These are phyloP conservation scores for Hypothenemus hampei DNA, from an alignment of 1,140 invertebrate species.

Conservation along the genomic window DNA sequence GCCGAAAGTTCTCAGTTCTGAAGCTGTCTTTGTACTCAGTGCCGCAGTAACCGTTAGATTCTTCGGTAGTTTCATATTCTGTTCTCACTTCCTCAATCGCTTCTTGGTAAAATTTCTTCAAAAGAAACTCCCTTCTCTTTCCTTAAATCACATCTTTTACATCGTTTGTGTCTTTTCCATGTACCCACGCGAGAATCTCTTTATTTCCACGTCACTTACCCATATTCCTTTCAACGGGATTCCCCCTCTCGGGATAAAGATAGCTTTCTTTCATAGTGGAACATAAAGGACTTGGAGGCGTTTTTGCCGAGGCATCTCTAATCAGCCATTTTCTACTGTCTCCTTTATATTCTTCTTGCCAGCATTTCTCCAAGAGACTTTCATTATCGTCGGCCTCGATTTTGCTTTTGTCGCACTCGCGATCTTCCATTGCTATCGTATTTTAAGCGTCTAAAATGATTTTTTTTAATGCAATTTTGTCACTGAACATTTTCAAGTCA, in stretches of 20 bases:
- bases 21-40: constrained; percentile 22
- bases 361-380: constrained; percentile 21
- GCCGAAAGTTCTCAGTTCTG: constrained; percentile 6
- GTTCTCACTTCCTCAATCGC: constrained; percentile 3
- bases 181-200: background rate
- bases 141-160: constrained; percentile 4
- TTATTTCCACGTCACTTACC: constrained; percentile 11
- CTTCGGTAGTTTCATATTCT: background rate
- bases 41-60: constrained; percentile 10
- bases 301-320: constrained; percentile 16
- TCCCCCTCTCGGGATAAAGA: constrained; percentile 7
- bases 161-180: background rate
- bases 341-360: constrained; percentile 23
- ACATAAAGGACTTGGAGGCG: constrained; percentile 1
- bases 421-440: too few species aligned
- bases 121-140: constrained; percentile 1
- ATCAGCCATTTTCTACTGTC: constrained; percentile 28
- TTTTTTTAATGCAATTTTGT: background rate
- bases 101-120: constrained; percentile 12
- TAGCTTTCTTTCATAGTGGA: constrained; percentile 26
- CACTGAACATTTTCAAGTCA: too few species aligned
- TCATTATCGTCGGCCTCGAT: constrained; percentile 6
- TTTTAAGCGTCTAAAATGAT: background rate
- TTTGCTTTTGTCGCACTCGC: background rate
- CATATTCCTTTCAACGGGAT: constrained; percentile 5